A percentile compares a stretch with the other conserved stretches of the same genome.
Conservation (phyloP, 2,888 invertebrate genomes). For the Blera fallax region DNA sequence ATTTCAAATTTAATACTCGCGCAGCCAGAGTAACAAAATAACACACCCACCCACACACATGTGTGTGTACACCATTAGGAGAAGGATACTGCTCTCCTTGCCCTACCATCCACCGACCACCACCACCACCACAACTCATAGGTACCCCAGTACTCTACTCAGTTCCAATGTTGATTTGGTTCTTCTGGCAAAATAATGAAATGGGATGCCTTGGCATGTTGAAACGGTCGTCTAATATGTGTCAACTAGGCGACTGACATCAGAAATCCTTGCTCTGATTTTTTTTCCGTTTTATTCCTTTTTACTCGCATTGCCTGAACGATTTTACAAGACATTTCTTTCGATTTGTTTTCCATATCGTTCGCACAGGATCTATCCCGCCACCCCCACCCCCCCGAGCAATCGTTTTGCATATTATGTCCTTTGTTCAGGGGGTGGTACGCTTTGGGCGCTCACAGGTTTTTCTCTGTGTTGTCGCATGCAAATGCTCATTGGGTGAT, state of each 20-base stretch:
- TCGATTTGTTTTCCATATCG: slow-evolving; percentile 8
- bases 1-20: slow-evolving; percentile 55
- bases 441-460: neutral
- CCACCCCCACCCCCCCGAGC: neutral
- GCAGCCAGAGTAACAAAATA: slow-evolving; percentile 17
- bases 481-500: slow-evolving; percentile 71
- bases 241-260: slow-evolving; percentile 70
- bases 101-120: neutral
- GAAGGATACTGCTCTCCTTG: neutral
- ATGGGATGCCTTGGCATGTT: slow-evolving; percentile 58
- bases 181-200: slow-evolving; percentile 57
- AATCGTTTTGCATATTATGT: slow-evolving; percentile 45
- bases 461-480: slow-evolving; percentile 45
- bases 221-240: slow-evolving; percentile 72
- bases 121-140: neutral
- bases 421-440: slow-evolving; percentile 35
- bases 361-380: neutral
- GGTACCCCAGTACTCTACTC: neutral
- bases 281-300: neutral
- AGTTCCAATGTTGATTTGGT: slow-evolving; percentile 7
- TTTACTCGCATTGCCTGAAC: slow-evolving; percentile 46
- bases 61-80: slow-evolving; percentile 11
- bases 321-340: slow-evolving; percentile 63
- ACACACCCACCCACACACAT: neutral
- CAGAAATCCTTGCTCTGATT: slow-evolving; percentile 71